phyloP scores from a whole-genome alignment of 2,797 vertebrate species.

The Emys orbicularis region DNA sequence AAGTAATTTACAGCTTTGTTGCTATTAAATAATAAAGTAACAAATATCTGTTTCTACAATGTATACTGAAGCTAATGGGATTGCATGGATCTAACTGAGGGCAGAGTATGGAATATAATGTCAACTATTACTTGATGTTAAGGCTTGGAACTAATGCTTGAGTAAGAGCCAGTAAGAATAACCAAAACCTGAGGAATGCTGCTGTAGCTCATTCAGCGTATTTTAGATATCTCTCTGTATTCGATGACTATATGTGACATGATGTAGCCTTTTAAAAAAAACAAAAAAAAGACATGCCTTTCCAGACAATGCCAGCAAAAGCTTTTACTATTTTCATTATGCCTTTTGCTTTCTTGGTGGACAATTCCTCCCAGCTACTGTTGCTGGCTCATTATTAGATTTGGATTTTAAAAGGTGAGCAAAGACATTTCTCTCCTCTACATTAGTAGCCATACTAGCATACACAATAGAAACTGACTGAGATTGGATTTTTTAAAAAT shows the following conservation, averaged over 20 bases:
- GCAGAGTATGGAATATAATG: background rate
- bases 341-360: background rate
- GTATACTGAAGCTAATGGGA: background rate
- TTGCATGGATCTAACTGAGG: background rate
- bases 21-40: background rate
- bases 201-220: background rate
- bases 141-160: background rate
- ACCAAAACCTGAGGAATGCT: background rate
- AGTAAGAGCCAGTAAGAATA: background rate
- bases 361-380: background rate
- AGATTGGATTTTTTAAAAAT: background rate
- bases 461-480: background rate
- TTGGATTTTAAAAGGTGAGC: background rate
- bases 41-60: background rate
- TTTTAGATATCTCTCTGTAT: background rate
- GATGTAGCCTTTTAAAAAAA: background rate
- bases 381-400: background rate
- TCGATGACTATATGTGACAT: background rate
- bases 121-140: background rate
- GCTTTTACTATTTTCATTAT: background rate
- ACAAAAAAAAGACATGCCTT: background rate
- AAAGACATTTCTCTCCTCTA: background rate
- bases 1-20: background rate
- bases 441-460: background rate
- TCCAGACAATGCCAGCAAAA: background rate